phyloP scores from a whole-genome alignment of 2,888 invertebrate species.

The Aleiodes leptofemur region DNA sequence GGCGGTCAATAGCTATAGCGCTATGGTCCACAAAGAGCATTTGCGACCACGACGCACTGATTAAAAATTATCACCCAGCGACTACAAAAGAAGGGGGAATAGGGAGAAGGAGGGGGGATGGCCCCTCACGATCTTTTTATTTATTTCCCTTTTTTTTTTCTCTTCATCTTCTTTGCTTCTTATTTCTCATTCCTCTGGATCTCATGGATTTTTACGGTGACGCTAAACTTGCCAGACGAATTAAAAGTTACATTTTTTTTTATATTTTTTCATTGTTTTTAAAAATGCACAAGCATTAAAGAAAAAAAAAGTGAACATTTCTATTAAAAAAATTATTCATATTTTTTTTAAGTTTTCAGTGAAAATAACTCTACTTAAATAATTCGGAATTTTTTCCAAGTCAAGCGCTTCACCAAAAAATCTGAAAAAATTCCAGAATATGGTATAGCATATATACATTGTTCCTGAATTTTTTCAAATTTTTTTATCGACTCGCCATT shows the following conservation, averaged over 20 bases:
- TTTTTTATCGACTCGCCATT: not conserved
- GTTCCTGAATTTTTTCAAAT: too few relatives aligned
- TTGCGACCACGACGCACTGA: conserved; percentile 65
- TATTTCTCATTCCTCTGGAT: conserved; percentile 49
- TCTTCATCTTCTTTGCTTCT: conserved; percentile 44
- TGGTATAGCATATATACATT: too few relatives aligned
- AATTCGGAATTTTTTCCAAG: too few relatives aligned
- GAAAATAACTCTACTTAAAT: not conserved
- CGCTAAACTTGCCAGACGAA: conserved; percentile 68
- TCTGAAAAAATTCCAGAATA: too few relatives aligned
- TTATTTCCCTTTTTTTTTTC: conserved; percentile 31
- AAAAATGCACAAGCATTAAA: not conserved
- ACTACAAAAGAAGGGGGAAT: conserved; percentile 60
- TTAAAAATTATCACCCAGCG: conserved; percentile 72
- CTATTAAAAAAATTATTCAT: not conserved
- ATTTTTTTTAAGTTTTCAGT: not conserved
- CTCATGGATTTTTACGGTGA: conserved; percentile 37
- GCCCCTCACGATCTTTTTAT: conserved; percentile 50
- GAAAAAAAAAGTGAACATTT: too few relatives aligned
- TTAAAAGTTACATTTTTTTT: conserved; percentile 63
- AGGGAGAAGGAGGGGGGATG: conserved; percentile 43
- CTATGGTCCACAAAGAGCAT: conserved; percentile 31
- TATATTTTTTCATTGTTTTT: not conserved
- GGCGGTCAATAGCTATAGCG: conserved; percentile 34
- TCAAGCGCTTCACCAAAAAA: too few relatives aligned